Percentiles rank a stretch among this genome's conserved stretches.
These are phyloP conservation scores for Tenthredo mesomela DNA, from an alignment of 2,888 invertebrate genomes.

Conservation along the genomic window DNA sequence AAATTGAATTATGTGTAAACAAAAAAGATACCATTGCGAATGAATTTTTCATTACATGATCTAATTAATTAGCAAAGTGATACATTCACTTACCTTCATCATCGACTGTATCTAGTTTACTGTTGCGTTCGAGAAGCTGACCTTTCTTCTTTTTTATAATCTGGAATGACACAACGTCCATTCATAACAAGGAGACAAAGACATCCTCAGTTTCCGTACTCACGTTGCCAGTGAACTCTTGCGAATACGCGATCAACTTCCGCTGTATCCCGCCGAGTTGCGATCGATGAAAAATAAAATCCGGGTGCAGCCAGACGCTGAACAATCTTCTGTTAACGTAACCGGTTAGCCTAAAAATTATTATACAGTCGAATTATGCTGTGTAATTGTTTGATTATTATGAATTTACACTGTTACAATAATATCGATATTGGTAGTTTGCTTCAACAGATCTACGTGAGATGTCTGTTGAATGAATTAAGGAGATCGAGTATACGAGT, in stretches of 20 bases:
- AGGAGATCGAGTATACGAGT: too few species aligned
- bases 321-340: conserved; percentile 38
- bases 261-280: conserved; percentile 77
- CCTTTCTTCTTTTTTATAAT: conserved; percentile 71
- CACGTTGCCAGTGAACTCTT: not conserved
- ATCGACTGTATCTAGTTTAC: not conserved
- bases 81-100: conserved; percentile 28
- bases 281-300: conserved; percentile 49
- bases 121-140: conserved; percentile 73
- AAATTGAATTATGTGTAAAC: not conserved
- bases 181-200: not conserved
- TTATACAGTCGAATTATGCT: not conserved
- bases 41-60: not conserved
- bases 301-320: conserved; percentile 53
- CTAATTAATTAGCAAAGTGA: not conserved
- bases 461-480: too few species aligned
- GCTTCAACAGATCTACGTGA: too few species aligned
- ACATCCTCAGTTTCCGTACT: not conserved
- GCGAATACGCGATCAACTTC: conserved; percentile 59
- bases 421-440: too few species aligned
- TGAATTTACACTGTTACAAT: too few species aligned
- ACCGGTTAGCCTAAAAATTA: conserved; percentile 34
- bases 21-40: not conserved
- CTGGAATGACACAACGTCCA: conserved; percentile 59
- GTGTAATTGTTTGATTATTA: not conserved